Base-by-base conservation (phyloP, 2,113 vertebrate genomes). In the Symphodus melops region DNA sequence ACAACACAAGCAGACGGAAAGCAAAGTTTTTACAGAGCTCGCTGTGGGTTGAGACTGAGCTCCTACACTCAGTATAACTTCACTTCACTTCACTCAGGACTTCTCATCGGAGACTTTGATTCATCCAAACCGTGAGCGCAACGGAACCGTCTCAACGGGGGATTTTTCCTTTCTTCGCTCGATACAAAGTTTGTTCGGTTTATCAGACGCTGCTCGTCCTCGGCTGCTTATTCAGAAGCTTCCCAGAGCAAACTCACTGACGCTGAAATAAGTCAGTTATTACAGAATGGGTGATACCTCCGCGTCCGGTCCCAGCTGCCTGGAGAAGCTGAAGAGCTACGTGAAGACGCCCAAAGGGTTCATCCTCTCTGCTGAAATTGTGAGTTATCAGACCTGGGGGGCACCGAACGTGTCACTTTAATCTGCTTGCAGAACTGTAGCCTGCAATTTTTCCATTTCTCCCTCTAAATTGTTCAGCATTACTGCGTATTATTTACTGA, bases 281-380 rank as follows among this genome's bases (percentile, higher is more conserved):
- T 33, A 16, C 19, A 80, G 49, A 39, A 95, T 95, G 94, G 92
- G 89, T 23, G 93, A 94, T 39, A 84, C 85, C 0, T 53, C 19
- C 1, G 71, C 64, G 0, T 28, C 68, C 4, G 75, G 54, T 0
- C 77, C 52, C 0, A 78, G 0, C 81, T 70, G 28, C 66, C 0
- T 91, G 86, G 92, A 91, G n/a, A 93, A 74, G 65, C 61, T 94
- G 54, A 87, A 84, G 54, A 82, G 14, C 42, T 95, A 94, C 71
- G 64, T 87, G 69, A 87, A 62, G 61, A 94, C 94, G 42, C 86
- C 28, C 4, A 95, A 95, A 76, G 94, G 94, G 0, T 19, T 61
- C 0, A 90, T 94, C 56, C 84, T 95, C 36, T n/a, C 82, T 0
- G 83, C 82, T 57, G 93, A 95, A 82, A 94, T 93, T 36, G 94